A percentile compares a stretch with the other conserved stretches of the same genome.
These are phyloP conservation scores for Tokudaia tokunoshimensis DNA, from an alignment of 2,797 vertebrate species.

Conservation along the genomic window DNA sequence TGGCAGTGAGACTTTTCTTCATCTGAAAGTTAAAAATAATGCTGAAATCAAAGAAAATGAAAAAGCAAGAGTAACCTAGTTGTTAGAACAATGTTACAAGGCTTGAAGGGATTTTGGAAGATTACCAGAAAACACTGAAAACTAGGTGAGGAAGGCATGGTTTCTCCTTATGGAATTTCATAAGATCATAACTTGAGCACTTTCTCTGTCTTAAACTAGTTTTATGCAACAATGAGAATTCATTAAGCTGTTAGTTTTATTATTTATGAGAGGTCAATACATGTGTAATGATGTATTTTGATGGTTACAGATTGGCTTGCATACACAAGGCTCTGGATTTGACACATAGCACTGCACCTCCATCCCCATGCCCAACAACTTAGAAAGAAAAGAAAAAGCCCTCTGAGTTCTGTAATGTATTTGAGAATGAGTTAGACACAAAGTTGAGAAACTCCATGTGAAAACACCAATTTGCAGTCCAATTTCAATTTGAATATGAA, in stretches of 20 bases:
- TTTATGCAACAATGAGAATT: conserved; percentile 1
- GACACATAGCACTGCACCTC: not conserved
- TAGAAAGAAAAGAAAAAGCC: not conserved
- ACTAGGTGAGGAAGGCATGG: not conserved
- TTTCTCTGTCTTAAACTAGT: not conserved
- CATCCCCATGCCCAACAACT: not conserved
- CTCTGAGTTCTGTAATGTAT: not conserved
- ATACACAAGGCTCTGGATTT: not conserved
- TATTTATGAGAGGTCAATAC: conserved; percentile 18
- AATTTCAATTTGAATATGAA: conserved; percentile 23
- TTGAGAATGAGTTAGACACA: not conserved
- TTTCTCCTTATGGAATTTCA: not conserved
- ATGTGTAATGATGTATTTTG: not conserved
- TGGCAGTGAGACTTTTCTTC: not conserved
- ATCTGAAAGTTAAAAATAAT: not conserved
- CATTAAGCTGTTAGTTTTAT: not conserved
- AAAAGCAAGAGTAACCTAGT: not conserved
- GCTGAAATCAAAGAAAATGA: not conserved
- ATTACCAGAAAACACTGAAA: conserved; percentile 24
- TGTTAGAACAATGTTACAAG: not conserved
- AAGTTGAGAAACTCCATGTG: not conserved
- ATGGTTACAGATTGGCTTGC: not conserved
- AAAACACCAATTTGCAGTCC: not conserved
- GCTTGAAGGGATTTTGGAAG: not conserved
- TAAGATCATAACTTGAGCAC: not conserved